Conservation (phyloP, 2,888 invertebrate species). For the Sminthurinus aureus region DNA sequence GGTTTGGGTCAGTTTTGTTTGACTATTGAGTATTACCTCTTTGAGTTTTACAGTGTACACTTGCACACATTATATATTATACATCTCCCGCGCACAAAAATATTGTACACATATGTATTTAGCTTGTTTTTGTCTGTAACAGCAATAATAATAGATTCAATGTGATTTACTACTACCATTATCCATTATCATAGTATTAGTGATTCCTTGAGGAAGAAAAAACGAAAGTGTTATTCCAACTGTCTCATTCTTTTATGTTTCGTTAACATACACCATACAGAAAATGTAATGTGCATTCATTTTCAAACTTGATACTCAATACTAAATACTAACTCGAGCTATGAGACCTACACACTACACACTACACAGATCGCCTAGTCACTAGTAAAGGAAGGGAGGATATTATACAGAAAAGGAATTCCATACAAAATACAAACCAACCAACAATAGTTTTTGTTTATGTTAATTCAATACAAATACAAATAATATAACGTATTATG, state of each 20-base stretch:
- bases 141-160: background rate
- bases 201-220: slow-evolving; percentile 23
- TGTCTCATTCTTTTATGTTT: background rate
- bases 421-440: too few species aligned
- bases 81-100: slow-evolving; percentile 7
- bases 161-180: background rate
- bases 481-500: too few species aligned
- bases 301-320: too few species aligned
- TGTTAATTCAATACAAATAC: too few species aligned
- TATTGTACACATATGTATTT: background rate
- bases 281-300: too few species aligned
- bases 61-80: too few species aligned
- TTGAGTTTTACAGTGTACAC: background rate
- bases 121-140: background rate
- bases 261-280: background rate
- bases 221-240: slow-evolving; percentile 22
- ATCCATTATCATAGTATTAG: background rate
- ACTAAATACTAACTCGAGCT: too few species aligned
- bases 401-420: too few species aligned
- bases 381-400: too few species aligned
- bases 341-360: too few species aligned
- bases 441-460: too few species aligned
- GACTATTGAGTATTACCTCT: slow-evolving; percentile 19
- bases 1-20: slow-evolving; percentile 40
- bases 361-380: too few species aligned